These are phyloP conservation scores for Caerostris darwini DNA, from an alignment of 1,140 invertebrate species.

Conservation along the genomic window DNA sequence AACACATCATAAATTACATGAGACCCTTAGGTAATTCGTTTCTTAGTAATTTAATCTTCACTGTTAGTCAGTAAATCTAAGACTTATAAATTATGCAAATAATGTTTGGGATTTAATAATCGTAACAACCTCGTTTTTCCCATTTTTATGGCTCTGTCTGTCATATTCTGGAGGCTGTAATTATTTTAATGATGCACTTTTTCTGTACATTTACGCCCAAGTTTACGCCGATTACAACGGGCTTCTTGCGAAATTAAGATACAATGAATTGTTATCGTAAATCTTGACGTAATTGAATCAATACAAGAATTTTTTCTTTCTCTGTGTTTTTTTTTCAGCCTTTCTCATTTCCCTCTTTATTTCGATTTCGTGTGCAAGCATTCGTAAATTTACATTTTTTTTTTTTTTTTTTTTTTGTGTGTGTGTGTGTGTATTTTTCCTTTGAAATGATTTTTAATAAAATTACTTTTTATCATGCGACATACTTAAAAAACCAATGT, in stretches of 20 bases:
- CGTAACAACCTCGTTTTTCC: constrained; percentile 12
- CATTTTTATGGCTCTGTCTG: not conserved
- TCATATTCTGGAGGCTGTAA: not conserved
- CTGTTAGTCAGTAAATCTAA: not conserved
- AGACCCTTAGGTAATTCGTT: not conserved
- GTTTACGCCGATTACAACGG: not conserved
- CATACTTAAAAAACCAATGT: too few species aligned
- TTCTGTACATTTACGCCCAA: not conserved
- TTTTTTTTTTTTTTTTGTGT: too few species aligned
- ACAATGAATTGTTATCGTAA: not conserved
- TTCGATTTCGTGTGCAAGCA: too few species aligned
- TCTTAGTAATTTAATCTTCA: constrained; percentile 7
- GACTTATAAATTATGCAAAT: constrained; percentile 48
- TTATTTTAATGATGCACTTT: constrained; percentile 39
- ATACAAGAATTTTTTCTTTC: not conserved
- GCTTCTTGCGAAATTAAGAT: constrained; percentile 1
- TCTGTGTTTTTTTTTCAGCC: not conserved
- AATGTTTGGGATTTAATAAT: constrained; percentile 45
- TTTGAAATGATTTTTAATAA: too few species aligned
- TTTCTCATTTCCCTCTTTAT: too few species aligned
- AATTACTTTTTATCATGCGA: too few species aligned
- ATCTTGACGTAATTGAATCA: not conserved
- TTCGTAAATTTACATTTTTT: too few species aligned
- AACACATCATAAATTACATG: not conserved
- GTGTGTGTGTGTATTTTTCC: too few species aligned